Evolutionary conservation across 2,797 vertebrate genomes (phyloP), one percentile per base, ranked within the genome.

Genomic region (Sciurus carolinensis): DNA sequence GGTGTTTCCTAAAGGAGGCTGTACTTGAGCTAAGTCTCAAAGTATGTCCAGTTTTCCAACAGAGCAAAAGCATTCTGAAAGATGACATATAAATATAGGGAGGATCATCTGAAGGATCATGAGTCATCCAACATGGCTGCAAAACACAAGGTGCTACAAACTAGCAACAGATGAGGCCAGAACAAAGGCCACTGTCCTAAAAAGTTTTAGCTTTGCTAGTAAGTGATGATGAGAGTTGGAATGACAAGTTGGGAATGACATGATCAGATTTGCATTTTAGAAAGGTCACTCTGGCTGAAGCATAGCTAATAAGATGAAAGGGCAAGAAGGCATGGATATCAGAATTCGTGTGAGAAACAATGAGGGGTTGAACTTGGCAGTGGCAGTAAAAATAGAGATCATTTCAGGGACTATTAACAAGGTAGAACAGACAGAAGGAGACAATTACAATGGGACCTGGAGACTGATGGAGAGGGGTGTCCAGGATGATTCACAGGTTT

Each of bases 251-350:
- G 86, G 87, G 77, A 73, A 92, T 64, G 52, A 87, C 81, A 57
- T 66, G 66, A 69, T 57, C 73, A 73, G 62, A 94, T 77, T 42
- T 82, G 50, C 69, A 57, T 73, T 87, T 94, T 90, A 67, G 79
- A 81, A 81, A 73, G 73, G 67, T 88, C 79, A 67, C n/a, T 85
- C 54, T 1, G 22, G 52, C 67, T 11, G 0, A 79, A 64, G 76
- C 52, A 36, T 42, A 91, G 87, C 83, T 91, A 72, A 33, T 52
- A 82, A 85, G n/a, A 28, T 47, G 71, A 50, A 79, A 83, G 73
- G 36, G 26, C 73, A 73, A 85, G 11, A 64, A 85, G 14, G 50
- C 62, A 14, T 7, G 13, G 54, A 36, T 33, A 64, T 20, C 33
- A 77, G 69, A 82, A 91, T n/a, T 57, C 44, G 28, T 59, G 3